A percentile compares a stretch with the other conserved stretches of the same genome.
These are phyloP conservation scores for Orientallactaga bullata DNA, from an alignment of 2,113 vertebrate genomes.

Conservation along the genomic window DNA sequence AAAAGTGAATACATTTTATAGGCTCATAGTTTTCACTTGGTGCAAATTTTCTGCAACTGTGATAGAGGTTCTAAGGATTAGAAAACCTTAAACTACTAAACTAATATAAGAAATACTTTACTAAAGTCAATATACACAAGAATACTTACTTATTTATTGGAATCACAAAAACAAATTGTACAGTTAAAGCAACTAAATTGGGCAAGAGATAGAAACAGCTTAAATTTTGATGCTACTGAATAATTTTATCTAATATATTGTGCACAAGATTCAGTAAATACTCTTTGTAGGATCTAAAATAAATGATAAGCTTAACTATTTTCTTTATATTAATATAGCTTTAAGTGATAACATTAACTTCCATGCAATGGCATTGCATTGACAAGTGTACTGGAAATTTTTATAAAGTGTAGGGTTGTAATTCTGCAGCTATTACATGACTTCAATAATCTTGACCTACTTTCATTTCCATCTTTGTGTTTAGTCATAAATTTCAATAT, in stretches of 20 bases:
- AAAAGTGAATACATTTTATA: neutral
- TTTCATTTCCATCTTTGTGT: neutral
- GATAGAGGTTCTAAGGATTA: neutral
- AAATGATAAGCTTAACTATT: conserved; percentile 12
- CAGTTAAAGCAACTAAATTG: conserved; percentile 16
- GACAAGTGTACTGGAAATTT: neutral
- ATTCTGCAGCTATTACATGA: neutral
- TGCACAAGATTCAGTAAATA: neutral
- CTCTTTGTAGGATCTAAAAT: neutral
- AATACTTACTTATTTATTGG: neutral
- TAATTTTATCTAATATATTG: neutral
- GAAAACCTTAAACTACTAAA: neutral
- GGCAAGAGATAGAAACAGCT: neutral
- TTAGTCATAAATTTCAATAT: neutral
- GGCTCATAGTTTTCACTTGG: neutral
- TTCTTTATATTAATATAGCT: neutral
- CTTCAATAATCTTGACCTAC: neutral
- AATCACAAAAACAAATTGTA: neutral
- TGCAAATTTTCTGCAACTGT: neutral
- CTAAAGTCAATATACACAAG: neutral
- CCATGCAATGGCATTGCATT: neutral
- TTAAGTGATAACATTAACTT: neutral
- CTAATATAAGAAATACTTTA: neutral
- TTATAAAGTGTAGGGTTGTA: neutral
- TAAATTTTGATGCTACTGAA: neutral